Percentiles rank a stretch among this genome's conserved stretches.
Conservation (phyloP, 2,797 vertebrate species). For the Galago senegalensis region DNA sequence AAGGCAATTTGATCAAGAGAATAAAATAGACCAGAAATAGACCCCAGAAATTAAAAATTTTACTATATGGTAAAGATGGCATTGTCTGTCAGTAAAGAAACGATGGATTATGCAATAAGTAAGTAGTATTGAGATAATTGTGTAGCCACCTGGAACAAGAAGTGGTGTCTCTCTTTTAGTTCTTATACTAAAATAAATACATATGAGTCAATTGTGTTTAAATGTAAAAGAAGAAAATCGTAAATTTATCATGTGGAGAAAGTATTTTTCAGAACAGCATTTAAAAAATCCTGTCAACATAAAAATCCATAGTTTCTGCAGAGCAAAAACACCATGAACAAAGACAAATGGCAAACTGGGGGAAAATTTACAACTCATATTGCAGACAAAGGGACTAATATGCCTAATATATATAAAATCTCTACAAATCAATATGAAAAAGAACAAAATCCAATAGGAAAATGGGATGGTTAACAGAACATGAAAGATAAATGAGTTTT, state of each 20-base stretch:
- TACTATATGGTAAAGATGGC: slow-evolving; percentile 59
- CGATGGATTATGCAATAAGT: slow-evolving; percentile 34
- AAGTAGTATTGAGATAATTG: slow-evolving; percentile 52
- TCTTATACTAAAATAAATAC: slow-evolving; percentile 64
- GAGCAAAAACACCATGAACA: slow-evolving; percentile 70
- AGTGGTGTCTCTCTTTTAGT: neutral
- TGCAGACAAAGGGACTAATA: slow-evolving; percentile 69
- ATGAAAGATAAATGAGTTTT: slow-evolving; percentile 67
- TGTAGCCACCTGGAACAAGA: slow-evolving; percentile 66
- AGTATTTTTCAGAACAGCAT: slow-evolving; percentile 64
- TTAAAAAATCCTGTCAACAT: slow-evolving; percentile 61
- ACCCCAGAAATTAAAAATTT: slow-evolving; percentile 38
- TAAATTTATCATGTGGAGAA: slow-evolving; percentile 63
- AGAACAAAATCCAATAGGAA: slow-evolving; percentile 73
- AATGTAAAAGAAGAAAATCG: slow-evolving; percentile 65
- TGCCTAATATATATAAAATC: slow-evolving; percentile 69
- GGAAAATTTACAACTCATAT: slow-evolving; percentile 38
- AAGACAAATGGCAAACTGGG: slow-evolving; percentile 72
- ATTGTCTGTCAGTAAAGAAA: slow-evolving; percentile 44
- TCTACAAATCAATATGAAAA: slow-evolving; percentile 75
- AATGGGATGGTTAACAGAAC: slow-evolving; percentile 64
- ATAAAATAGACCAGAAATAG: slow-evolving; percentile 60
- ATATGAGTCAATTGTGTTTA: slow-evolving; percentile 70
- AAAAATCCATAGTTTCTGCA: slow-evolving; percentile 81
- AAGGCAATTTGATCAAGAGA: slow-evolving; percentile 47